A percentile compares a stretch with the other conserved stretches of the same genome.
phyloP scores from a whole-genome alignment of 2,113 vertebrate species.

The Neofelis nebulosa region DNA sequence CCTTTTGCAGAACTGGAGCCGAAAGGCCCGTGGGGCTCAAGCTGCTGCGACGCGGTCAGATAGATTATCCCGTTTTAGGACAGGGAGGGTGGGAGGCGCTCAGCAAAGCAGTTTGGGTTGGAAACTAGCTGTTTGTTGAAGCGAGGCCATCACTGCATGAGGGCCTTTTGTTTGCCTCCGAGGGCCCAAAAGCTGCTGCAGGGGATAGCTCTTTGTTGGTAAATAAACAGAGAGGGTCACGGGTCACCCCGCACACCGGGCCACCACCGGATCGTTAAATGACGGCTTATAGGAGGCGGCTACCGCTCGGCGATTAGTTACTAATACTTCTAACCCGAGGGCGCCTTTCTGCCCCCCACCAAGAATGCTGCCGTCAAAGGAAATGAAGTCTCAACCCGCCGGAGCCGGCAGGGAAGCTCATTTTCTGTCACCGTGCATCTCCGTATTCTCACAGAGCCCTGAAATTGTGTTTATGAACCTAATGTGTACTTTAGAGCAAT shows the following conservation, averaged over 20 bases:
- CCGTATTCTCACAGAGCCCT: background rate
- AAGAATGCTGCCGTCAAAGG: background rate
- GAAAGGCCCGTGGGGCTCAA: background rate
- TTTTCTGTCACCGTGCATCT: conserved; percentile 3
- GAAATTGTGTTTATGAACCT: background rate
- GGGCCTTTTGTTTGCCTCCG: fast-evolving
- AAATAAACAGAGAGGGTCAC: background rate
- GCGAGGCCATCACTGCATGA: fast-evolving
- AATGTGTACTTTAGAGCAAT: background rate
- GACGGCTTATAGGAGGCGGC: background rate
- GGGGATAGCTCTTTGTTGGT: background rate
- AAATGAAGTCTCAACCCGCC: background rate
- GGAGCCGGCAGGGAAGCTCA: background rate
- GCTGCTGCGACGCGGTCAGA: background rate
- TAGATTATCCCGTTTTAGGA: background rate
- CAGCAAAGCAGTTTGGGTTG: background rate
- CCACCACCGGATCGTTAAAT: background rate
- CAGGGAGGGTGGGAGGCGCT: background rate
- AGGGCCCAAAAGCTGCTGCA: background rate
- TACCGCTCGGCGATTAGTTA: background rate
- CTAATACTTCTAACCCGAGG: background rate
- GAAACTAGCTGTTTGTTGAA: background rate
- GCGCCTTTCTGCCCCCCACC: background rate
- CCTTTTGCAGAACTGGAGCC: background rate
- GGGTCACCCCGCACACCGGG: background rate